Base-by-base conservation (phyloP, 1,140 invertebrate genomes). In the Drosophila tristis region DNA sequence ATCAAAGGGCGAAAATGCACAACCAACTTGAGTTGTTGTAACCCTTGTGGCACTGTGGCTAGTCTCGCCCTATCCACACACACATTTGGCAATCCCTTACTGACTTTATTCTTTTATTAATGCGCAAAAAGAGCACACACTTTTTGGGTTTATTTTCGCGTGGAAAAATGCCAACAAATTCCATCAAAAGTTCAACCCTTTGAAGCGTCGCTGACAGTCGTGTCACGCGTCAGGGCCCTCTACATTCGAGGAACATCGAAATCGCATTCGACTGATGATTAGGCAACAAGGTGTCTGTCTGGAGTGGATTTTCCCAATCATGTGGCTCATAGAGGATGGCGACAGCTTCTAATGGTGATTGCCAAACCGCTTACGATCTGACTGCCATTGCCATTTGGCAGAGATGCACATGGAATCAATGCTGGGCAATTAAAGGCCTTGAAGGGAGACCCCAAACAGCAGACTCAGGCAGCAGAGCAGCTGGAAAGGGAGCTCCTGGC, bases 131-230 rank as follows among this genome's bases (percentile, higher is more conserved):
- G 9, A 45, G 57, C 57, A 61, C 9, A 13, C 35, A 39, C 23
- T 44, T 66, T 5, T 11, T 11, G 4, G 26, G 7, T 16, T 15
- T 8, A 57, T 74, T 87, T 76, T 86, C 82, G 74, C 42, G 56
- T 57, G 35, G 26, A 87, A 87, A 87, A 89, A 55, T 82, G 84
- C 63, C 78, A 82, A 79, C 71, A 89, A 29, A 59, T 89, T 87
- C 71, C 63, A 82, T 89, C 84, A 87, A 39, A 82, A 89, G 78
- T 75, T 78, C 70, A 68, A 79, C 82, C 82, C 82, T 87, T 86
- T 87, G 70, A 75, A 53, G 61, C 35, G 0, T 4, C 35, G 48
- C 23, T 57, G 65, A 67, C 47, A 81, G 70, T 55, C 61, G 50
- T 86, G 82, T 87, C 82, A 87, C 61, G 74, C 35, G 35, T 39